A percentile compares a stretch with the other conserved stretches of the same genome.
Conservation (phyloP, 2,113 vertebrate genomes). For the Typhlomys cinereus region DNA sequence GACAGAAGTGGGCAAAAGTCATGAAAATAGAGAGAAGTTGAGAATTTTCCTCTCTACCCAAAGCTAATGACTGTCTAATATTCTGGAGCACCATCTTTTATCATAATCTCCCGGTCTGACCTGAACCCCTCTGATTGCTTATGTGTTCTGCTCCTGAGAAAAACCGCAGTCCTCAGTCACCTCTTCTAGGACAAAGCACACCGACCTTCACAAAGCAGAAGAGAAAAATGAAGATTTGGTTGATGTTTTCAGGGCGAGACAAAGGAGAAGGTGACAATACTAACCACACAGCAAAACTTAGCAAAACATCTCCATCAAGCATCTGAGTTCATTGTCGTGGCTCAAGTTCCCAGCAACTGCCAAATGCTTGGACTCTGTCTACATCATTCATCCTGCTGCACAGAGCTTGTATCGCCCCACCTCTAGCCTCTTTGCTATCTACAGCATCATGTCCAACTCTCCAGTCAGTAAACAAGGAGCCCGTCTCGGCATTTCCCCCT, state of each 20-base stretch:
- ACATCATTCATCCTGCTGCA: not conserved
- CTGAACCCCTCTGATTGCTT: not conserved
- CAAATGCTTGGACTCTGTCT: not conserved
- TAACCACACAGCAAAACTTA: not conserved
- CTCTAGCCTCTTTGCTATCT: not conserved
- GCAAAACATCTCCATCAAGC: not conserved
- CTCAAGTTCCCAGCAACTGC: not conserved
- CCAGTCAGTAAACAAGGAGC: not conserved
- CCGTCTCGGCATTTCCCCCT: not conserved
- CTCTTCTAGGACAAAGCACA: not conserved
- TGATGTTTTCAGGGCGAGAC: not conserved
- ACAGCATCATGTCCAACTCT: fast-evolving
- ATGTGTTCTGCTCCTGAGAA: not conserved
- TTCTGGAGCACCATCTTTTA: not conserved
- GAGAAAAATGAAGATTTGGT: conserved; percentile 10
- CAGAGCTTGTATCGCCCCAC: not conserved
- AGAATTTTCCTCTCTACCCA: conserved; percentile 10
- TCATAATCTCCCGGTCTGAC: not conserved
- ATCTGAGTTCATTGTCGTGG: not conserved
- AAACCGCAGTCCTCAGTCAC: not conserved
- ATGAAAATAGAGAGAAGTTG: conserved; percentile 35
- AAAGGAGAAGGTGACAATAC: not conserved
- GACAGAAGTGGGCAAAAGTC: conserved; percentile 60
- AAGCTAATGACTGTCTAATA: not conserved
- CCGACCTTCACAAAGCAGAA: not conserved